Base-by-base conservation (phyloP, 2,113 vertebrate species). In the Leptobrachium ailaonicum region DNA sequence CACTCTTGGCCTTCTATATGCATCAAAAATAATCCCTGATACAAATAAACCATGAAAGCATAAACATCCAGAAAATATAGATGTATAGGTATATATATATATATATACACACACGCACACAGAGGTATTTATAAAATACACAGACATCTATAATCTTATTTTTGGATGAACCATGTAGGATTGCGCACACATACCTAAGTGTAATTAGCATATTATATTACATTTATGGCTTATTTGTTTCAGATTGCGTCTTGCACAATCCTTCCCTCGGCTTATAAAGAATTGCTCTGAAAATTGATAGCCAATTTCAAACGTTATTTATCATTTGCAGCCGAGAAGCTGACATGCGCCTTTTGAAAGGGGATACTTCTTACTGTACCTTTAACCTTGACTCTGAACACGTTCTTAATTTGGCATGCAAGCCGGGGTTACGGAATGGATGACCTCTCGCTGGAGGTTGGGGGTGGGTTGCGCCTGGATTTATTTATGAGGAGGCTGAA, bases 401-500 rank as follows among this genome's bases (percentile, higher is more conserved):
- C 83, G 2, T 13, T 78, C 90, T 92, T 87, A 90, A 91, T 91
- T 88, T 86, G 90, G 89, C 88, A 90, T 85, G 87, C 84, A 74
- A 88, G 86, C 85, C 82, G 6, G 12, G 83, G 82, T 87, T 89
- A 91, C 85, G 87, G 86, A 85, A 82, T 0, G 82, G 83, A 84
- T 86, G 86, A 91, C 88, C 88, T 89, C 89, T 89, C 0, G 2
- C 73, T 73, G 85, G 83, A 66, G 66, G 81, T 6, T 75, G 72
- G 82, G 80, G 87, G 88, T 90, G 85, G 87, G 87, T 87, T 73
- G 47, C 83, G 83, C 82, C 86, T 83, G 84, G 83, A 80, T 88
- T 92, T 92, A 93, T 93, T 92, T 91, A 93, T 86, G 90, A 89
- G 88, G 86, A 45, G 0, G 83, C 80, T 87, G 88, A 88, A 87